Evolutionary conservation across 2,113 vertebrate species (phyloP).

Genomic region (Neopipo cinnamomea): DNA sequence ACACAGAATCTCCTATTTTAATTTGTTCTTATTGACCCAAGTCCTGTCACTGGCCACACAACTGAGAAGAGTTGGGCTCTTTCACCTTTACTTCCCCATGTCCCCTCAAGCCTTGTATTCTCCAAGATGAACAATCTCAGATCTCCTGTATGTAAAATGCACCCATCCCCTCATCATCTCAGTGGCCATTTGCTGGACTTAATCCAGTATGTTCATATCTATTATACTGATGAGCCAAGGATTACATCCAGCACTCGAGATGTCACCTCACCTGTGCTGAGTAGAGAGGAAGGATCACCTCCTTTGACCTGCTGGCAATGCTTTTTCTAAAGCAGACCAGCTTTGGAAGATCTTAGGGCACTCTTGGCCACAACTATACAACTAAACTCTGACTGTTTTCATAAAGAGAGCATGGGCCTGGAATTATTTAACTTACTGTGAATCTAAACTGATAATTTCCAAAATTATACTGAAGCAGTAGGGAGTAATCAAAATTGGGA

Average conservation of each 20-base stretch:
- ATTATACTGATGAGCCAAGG: not conserved
- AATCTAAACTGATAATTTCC: not conserved
- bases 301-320: not conserved
- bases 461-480: not conserved
- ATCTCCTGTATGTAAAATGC: not conserved
- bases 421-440: not conserved
- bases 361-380: no score
- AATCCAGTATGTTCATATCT: not conserved
- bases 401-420: not conserved
- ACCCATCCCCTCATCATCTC: not conserved
- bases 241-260: not conserved
- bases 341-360: not conserved
- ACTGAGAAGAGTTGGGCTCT: not conserved
- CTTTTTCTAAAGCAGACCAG: not conserved
- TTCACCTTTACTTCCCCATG: not conserved
- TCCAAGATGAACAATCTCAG: not conserved
- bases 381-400: not conserved
- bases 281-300: not conserved
- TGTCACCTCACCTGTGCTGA: not conserved
- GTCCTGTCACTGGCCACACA: not conserved
- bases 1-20: not conserved
- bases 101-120: not conserved
- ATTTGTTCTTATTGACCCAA: not conserved
- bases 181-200: not conserved
- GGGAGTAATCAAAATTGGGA: not conserved